A percentile compares a stretch with the other conserved stretches of the same genome.
Conservation (phyloP, 2,888 invertebrate species). For the Pandemis cinnamomeana region DNA sequence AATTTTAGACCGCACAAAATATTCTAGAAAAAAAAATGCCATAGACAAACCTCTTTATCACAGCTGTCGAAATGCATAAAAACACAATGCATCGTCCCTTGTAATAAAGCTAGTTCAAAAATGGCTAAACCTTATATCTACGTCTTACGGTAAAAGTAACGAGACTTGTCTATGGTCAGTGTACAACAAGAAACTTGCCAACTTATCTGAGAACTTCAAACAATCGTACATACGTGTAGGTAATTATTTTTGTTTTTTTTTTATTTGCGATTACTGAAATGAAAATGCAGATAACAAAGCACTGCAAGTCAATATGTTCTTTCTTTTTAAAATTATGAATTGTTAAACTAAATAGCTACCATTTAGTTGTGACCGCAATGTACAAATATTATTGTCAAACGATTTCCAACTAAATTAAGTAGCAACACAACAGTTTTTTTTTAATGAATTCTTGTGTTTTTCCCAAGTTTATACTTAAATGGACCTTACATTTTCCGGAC, state of each 20-base stretch:
- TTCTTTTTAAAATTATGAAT: no score
- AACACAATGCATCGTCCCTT: constrained; percentile 74
- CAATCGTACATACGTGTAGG: no score
- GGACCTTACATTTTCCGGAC: neutral
- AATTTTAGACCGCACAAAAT: constrained; percentile 36
- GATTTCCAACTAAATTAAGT: no score
- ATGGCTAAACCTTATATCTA: constrained; percentile 80
- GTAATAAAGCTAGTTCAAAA: constrained; percentile 76
- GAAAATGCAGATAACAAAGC: no score
- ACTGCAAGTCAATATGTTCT: no score
- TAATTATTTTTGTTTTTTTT: neutral
- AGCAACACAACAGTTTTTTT: no score
- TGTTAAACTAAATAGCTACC: no score
- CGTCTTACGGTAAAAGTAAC: constrained; percentile 77
- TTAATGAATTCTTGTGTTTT: no score
- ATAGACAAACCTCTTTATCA: constrained; percentile 83
- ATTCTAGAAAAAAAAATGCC: constrained; percentile 61
- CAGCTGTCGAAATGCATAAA: constrained; percentile 81
- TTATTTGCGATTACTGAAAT: neutral
- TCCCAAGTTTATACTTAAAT: no score
- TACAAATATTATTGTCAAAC: no score
- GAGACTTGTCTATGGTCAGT: constrained; percentile 78
- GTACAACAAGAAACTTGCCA: constrained; percentile 18
- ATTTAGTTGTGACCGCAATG: no score
- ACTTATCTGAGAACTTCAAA: neutral